Evolutionary conservation across 2,888 invertebrate species (phyloP), one percentile per base, ranked within the genome.

Genomic region (Pollenia angustigena): DNA sequence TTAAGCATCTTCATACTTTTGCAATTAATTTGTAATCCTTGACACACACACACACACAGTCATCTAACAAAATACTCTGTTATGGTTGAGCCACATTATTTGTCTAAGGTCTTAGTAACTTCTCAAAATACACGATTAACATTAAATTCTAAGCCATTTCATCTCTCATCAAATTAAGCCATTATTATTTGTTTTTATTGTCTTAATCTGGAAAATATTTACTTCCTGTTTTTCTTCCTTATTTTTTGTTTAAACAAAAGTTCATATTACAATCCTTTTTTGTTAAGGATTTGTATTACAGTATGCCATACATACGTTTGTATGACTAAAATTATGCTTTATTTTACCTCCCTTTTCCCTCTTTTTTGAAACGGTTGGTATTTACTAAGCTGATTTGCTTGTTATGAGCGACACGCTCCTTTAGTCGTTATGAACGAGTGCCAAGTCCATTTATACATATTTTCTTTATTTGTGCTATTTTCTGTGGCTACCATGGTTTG

Each of bases 391-490:
- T 72, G 76, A 87, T 87, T 83, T 83, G 44, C 60, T 83, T 68
- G 64, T 87, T 83, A 87, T 83, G 86, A 87, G 83, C 80, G 83
- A 81, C 86, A 87, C 86, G 76, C 86, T 87, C 56, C 81, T 81
- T 54, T 16, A 52, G 54, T 50, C 60, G 42, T 78, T 48, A 79
- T 18, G 54, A 64, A 58, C 62, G 32, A 76, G 66, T 60, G 68
- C 52, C 78, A 71, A 80, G 75, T 83, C 75, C 60, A 68, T 83
- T 86, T 78, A 50, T 66, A 44, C 62, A 18, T 7, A 2, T 23
- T 23, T 42, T 50, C 60, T 69, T 40, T 50, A 56, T 50, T 74
- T 71, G 18, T 66, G 44, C 14, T 8, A 4, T 52, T 52, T 64
- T 16, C 23, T 68, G 79, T 52, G 71, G 83, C 80, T 60, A 60